Base-by-base conservation (phyloP, 2,797 vertebrate species). In the Falco columbarius region DNA sequence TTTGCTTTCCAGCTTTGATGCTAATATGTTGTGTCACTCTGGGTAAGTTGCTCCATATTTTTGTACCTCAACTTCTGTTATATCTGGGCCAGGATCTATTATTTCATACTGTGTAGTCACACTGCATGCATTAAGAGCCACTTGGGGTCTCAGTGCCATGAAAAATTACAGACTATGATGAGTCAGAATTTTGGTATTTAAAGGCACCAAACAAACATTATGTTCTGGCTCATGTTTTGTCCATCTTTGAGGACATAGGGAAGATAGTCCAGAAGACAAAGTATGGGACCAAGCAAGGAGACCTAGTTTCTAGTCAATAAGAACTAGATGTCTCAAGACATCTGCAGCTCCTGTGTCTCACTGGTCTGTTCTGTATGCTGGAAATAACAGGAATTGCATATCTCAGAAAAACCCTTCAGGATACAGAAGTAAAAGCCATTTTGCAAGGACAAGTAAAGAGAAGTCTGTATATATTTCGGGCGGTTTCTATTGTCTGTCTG, bases 381-480 rank as follows among this genome's bases (percentile, higher is more conserved):
- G 77, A 91, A 89, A 89, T 74, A 68, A 47, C 8, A 51, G 44
- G 36, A 89, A 68, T 86, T 67, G 12, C 30, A 46, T 0, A 7
- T 63, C 32, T 74, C 61, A 85, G 46, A 65, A 82, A 96, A 95
- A 32, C 6, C 13, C 42, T 85, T 61, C 21, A 47, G 79, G 70
- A 87, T 62, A 51, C 4, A 89, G 51, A 92, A 74, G n/a, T 42
- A 81, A 87, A 94, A 94, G 62, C 0, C 7, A 72, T 75, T 77
- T 89, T 83, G 44, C 90, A 95, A 94, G 86, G 79, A 86, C 72
- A 88, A 89, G 49, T 67, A 67, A 62, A 74, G 32, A 91, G 52
- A 85, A 83, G 16, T 0, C 4, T 62, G 54, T 67, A 44, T 91
- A 52, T 74, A 62, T 94, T 93, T 75, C 66, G 52, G 47, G 17